Evolutionary conservation across 2,113 vertebrate species (phyloP), one percentile per base, ranked within the genome.

Genomic region (Speoplatyrhinus poulsoni): DNA sequence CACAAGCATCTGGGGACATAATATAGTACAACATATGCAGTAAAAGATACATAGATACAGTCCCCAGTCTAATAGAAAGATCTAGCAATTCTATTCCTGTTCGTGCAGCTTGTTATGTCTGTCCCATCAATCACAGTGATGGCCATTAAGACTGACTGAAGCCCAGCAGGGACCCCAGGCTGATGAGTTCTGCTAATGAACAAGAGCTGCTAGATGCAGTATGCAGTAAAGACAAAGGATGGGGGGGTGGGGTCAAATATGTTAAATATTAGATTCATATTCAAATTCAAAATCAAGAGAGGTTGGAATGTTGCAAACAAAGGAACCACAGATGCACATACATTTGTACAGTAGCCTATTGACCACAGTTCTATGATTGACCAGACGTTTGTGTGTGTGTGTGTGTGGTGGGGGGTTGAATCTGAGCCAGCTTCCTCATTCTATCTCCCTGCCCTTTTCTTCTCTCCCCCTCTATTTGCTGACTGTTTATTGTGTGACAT

Each of bases 91-190:
- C 12, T 19, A 46, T 69, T 60, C 60, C n/a, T 54, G 13, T 54
- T 41, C 13, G 8, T 15, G 12, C 0, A 17, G 60, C 47, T 47
- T 46, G 41, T 72, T 4, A 1, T 59, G 75, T 79, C 57, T 62
- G 76, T 15, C 15, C 71, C 61, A 69, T 73, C 78, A 67, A 36
- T 80, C 69, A 69, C 70, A 52, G 65, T 0, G 10, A 61, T 13
- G 41, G 55, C 70, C 59, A 69, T 67, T 71, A 59, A 46, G 56
- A 69, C 26, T 26, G 26, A 26, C 26, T 26, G 26, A 26, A 3
- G 26, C 26, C 1, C 26, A 26, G 26, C 58, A 69, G 52, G 13
- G 26, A 19, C 19, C 19, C 15, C 13, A n/a, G 52, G n/a, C 6
- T 15, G 13, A 13, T n/a, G 52, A 6, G n/a, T 54, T 15, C 52